phyloP scores from a whole-genome alignment of 2,888 invertebrate genomes.

The Rugalucina vietnamica region DNA sequence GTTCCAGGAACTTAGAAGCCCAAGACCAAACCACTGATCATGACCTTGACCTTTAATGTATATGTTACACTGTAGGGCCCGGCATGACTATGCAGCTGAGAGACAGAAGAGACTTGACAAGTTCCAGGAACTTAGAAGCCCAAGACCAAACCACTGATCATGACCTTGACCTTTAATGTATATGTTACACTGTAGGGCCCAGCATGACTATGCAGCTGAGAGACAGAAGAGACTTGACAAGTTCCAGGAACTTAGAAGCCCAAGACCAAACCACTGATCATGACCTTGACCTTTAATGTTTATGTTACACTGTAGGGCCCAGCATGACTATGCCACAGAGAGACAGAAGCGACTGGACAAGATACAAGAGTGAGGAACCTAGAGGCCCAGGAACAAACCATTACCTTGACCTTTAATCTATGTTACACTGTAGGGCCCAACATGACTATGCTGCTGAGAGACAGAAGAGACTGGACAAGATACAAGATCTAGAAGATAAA shows the following conservation, averaged over 20 bases:
- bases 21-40: conserved; percentile 76
- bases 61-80: conserved; percentile 69
- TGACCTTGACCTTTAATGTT: conserved; percentile 73
- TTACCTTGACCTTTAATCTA: conserved; percentile 73
- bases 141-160: conserved; percentile 76
- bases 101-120: conserved; percentile 70
- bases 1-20: conserved; percentile 68
- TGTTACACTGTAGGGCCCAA: conserved; percentile 69
- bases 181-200: conserved; percentile 69
- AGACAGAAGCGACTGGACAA: conserved; percentile 70
- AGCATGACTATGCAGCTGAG: conserved; percentile 78
- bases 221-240: conserved; percentile 70
- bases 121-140: conserved; percentile 68
- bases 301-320: conserved; percentile 69
- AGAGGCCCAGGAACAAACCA: conserved; percentile 74
- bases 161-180: conserved; percentile 71
- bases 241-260: conserved; percentile 68
- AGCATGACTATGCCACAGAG: conserved; percentile 78
- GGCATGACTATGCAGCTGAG: conserved; percentile 78
- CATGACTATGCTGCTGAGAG: conserved; percentile 79
- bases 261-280: conserved; percentile 76
- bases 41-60: conserved; percentile 73
- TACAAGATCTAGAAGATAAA: conserved; percentile 81
- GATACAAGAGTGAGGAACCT: conserved; percentile 72
- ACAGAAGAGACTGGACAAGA: conserved; percentile 70